A percentile compares a stretch with the other conserved stretches of the same genome.
Evolutionary conservation across 2,797 vertebrate genomes (phyloP).

Genomic region (Orientallactaga sibirica): DNA sequence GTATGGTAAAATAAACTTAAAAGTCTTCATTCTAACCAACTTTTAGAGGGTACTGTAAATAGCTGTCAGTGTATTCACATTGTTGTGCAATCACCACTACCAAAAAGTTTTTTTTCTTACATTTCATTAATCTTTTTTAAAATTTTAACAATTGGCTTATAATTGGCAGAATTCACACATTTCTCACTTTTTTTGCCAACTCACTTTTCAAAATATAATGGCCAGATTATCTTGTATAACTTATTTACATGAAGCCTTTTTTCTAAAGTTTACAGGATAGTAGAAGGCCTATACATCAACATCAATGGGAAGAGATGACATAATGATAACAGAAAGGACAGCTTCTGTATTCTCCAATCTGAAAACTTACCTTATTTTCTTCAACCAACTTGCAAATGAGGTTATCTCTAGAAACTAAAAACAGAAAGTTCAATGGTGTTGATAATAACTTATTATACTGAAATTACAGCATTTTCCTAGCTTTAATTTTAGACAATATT

Average conservation of each 20-base stretch:
- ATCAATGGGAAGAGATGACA: neutral
- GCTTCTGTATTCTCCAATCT: neutral
- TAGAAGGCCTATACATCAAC: neutral
- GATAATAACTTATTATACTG: neutral
- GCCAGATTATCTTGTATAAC: neutral
- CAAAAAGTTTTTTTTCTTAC: neutral
- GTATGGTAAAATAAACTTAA: neutral
- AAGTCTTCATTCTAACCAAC: neutral
- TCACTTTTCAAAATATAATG: constrained; percentile 34
- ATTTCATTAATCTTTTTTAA: neutral
- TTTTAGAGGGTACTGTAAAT: neutral
- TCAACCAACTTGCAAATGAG: constrained; percentile 86
- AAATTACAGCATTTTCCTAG: constrained; percentile 13
- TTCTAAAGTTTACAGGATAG: neutral
- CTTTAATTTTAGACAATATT: neutral
- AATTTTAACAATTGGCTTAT: constrained; percentile 11
- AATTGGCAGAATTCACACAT: constrained; percentile 52
- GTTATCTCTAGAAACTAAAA: constrained; percentile 87
- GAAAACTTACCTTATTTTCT: constrained; percentile 87
- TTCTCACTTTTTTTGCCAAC: constrained; percentile 46
- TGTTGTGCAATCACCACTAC: neutral
- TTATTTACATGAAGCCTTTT: constrained; percentile 34
- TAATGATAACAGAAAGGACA: neutral
- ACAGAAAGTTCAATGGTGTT: constrained; percentile 65
- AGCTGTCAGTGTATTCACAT: neutral